phyloP scores from a whole-genome alignment of 1,140 invertebrate species.

The Apis dorsata region DNA sequence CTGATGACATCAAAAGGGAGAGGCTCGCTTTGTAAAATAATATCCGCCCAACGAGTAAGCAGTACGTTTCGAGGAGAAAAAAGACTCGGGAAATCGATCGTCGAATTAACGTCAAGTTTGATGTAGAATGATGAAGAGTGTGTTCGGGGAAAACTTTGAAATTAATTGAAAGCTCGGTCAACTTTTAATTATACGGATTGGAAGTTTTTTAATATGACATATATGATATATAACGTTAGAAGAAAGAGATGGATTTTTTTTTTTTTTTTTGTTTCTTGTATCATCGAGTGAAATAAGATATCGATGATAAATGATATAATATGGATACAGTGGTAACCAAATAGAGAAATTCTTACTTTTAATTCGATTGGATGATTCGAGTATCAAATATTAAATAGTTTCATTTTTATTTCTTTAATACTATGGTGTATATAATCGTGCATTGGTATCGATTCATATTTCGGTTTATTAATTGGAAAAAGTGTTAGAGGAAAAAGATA shows the following conservation, averaged over 20 bases:
- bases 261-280: neutral
- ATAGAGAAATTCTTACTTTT: no score
- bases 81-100: neutral
- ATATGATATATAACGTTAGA: neutral
- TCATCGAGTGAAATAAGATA: neutral
- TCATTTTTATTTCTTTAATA: no score
- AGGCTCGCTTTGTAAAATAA: conserved; percentile 26
- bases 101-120: neutral
- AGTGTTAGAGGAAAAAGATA: no score
- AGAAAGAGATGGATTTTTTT: neutral
- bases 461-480: no score
- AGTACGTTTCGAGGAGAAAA: neutral
- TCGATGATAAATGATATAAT: neutral
- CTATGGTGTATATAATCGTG: no score
- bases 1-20: neutral
- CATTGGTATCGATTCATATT: no score
- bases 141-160: neutral
- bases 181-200: no score
- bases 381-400: no score
- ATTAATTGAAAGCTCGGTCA: neutral
- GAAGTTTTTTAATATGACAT: neutral
- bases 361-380: no score
- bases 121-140: neutral
- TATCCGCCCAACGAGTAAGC: neutral
- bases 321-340: no score